Conservation (phyloP, 2,888 invertebrate genomes). For the Andrena dorsata region DNA sequence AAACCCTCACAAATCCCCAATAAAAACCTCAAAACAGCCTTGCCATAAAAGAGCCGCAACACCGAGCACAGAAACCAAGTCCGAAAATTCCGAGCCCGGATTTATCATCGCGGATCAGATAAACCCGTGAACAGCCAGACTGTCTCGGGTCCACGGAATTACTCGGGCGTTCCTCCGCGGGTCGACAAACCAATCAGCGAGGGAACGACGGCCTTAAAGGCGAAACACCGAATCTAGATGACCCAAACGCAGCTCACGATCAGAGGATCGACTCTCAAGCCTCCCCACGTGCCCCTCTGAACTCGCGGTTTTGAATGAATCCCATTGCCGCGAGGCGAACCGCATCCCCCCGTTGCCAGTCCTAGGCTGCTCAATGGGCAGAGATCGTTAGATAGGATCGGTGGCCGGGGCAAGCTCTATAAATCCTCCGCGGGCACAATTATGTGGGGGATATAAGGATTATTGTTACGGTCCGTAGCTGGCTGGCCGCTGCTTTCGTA, state of each 20-base stretch:
- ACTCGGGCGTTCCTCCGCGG: slow-evolving; percentile 43
- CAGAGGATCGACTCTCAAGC: background rate
- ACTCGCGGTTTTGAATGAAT: slow-evolving; percentile 70
- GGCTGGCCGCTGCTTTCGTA: slow-evolving; percentile 66
- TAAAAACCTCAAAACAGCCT: background rate
- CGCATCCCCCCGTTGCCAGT: slow-evolving; percentile 58
- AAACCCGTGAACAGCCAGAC: slow-evolving; percentile 42
- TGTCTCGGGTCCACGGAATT: slow-evolving; percentile 47
- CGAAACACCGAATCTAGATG: slow-evolving; percentile 52
- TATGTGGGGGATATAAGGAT: slow-evolving; percentile 83
- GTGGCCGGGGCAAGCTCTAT: slow-evolving; percentile 79
- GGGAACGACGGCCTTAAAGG: slow-evolving; percentile 25
- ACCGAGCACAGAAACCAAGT: background rate
- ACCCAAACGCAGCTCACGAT: slow-evolving; percentile 32
- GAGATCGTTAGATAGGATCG: slow-evolving; percentile 83
- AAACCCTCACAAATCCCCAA: background rate
- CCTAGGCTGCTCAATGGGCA: slow-evolving; percentile 80
- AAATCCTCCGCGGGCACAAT: slow-evolving; percentile 84
- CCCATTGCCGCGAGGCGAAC: slow-evolving; percentile 63
- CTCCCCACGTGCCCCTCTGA: background rate
- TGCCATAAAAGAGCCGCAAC: background rate
- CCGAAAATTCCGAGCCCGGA: background rate
- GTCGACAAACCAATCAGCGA: slow-evolving; percentile 57
- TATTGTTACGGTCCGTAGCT: slow-evolving; percentile 78
- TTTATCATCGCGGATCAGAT: slow-evolving; percentile 51